Evolutionary conservation across 2,797 vertebrate genomes (phyloP).

Genomic region (Catamblyrhynchus diadema): DNA sequence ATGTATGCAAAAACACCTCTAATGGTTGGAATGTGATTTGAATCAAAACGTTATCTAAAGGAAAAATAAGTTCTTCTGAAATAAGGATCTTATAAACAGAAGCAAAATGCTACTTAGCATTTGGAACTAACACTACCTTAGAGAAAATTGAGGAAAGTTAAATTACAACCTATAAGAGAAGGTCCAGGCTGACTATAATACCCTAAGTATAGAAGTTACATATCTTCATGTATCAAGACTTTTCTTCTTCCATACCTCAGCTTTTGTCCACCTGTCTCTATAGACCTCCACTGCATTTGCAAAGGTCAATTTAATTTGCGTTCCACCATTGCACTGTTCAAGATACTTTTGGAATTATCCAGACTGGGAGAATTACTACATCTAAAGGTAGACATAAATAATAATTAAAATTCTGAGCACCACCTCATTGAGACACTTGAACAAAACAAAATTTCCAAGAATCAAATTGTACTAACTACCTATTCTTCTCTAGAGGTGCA

Average conservation of each 20-base stretch:
- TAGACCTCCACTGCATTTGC: neutral
- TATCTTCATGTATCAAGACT: neutral
- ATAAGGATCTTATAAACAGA: neutral
- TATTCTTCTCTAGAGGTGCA: neutral
- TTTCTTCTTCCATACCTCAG: neutral
- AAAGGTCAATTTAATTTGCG: neutral
- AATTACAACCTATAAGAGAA: neutral
- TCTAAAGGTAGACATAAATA: neutral
- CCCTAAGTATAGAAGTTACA: neutral
- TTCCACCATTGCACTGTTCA: neutral
- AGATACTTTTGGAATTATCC: neutral
- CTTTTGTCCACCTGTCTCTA: neutral
- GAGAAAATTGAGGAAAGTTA: neutral
- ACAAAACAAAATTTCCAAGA: neutral
- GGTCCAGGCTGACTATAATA: neutral
- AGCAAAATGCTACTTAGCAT: neutral
- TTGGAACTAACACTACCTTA: neutral
- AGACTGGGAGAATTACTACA: neutral
- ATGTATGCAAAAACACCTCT: neutral
- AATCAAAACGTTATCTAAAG: neutral
- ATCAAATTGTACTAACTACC: neutral
- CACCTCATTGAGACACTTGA: neutral
- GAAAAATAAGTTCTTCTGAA: neutral
- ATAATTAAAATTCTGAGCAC: neutral
- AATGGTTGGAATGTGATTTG: neutral